A percentile compares a stretch with the other conserved stretches of the same genome.
These are phyloP conservation scores for Calliopum simillimum DNA, from an alignment of 2,888 invertebrate genomes.

Conservation along the genomic window DNA sequence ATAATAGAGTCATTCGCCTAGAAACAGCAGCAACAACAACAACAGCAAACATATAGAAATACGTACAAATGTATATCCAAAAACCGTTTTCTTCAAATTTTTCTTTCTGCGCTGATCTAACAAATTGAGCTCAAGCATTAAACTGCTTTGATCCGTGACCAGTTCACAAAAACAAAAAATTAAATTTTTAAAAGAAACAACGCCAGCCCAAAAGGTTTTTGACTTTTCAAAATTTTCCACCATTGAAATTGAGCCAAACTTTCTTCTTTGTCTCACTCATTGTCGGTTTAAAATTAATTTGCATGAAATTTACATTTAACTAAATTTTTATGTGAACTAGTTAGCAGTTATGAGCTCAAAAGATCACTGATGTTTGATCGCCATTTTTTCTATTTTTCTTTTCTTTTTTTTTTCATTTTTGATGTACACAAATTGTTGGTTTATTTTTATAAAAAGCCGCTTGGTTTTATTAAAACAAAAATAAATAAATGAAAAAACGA, in stretches of 20 bases:
- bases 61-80: neutral
- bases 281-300: constrained; percentile 17
- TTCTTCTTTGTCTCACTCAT: constrained; percentile 7
- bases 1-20: constrained; percentile 23
- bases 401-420: too few species aligned
- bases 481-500: too few species aligned
- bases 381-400: neutral
- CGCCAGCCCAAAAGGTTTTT: constrained; percentile 15
- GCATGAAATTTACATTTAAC: constrained; percentile 18
- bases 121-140: constrained; percentile 11
- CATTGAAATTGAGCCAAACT: constrained; percentile 21
- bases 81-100: constrained; percentile 16
- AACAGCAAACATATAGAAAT: constrained; percentile 2
- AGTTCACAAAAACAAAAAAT: neutral
- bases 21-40: constrained; percentile 18
- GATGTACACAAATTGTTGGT: too few species aligned
- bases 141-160: constrained; percentile 22
- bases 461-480: too few species aligned
- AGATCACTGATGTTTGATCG: constrained; percentile 7
- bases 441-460: too few species aligned
- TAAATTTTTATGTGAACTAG: constrained; percentile 22
- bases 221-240: constrained; percentile 30
- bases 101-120: constrained; percentile 14
- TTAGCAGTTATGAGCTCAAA: neutral
- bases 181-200: constrained; percentile 2